These are phyloP conservation scores for Sciurus vulgaris DNA, from an alignment of 2,797 vertebrate genomes.

Conservation along the genomic window DNA sequence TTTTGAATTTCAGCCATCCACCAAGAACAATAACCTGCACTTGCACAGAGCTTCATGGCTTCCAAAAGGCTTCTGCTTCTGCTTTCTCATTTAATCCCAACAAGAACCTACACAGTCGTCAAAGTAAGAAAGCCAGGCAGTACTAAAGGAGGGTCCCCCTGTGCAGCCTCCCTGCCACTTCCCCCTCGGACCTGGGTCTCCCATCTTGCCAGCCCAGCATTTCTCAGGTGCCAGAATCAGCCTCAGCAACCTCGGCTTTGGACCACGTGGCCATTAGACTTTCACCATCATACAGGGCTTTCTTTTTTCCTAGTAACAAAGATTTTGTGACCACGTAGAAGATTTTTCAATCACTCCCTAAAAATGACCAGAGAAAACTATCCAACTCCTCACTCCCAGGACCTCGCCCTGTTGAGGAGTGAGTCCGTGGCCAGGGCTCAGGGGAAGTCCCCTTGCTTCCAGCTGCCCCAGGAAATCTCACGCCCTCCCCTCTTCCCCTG, in stretches of 20 bases:
- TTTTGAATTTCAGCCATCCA: background rate
- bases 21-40: background rate
- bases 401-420: too few species aligned
- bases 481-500: background rate
- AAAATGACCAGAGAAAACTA: background rate
- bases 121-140: background rate
- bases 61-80: background rate
- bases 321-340: background rate
- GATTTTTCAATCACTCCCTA: background rate
- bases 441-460: background rate
- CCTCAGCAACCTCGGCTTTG: background rate
- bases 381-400: background rate
- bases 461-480: accelerated
- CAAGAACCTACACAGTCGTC: too few species aligned
- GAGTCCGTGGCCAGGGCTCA: background rate
- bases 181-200: background rate
- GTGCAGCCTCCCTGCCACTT: background rate
- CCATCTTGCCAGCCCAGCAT: background rate
- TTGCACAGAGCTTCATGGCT: background rate
- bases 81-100: background rate
- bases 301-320: background rate
- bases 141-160: background rate
- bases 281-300: background rate
- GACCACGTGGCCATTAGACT: background rate
- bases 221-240: background rate